Percentiles rank a stretch among this genome's conserved stretches.
These are phyloP conservation scores for Habropoda laboriosa DNA, from an alignment of 1,140 invertebrate species.

Conservation along the genomic window DNA sequence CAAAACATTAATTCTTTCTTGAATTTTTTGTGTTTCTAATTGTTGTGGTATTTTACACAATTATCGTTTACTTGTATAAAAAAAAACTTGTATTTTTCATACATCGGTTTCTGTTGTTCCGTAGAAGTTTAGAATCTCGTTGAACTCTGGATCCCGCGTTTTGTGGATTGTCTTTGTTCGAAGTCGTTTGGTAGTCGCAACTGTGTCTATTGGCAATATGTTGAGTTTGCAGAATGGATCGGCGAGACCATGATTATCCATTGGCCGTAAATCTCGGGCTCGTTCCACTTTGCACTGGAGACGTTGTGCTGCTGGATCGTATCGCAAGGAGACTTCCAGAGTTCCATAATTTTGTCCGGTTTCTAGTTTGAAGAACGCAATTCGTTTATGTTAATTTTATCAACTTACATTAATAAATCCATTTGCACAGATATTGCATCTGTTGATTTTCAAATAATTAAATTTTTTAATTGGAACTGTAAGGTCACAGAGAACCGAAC, in stretches of 20 bases:
- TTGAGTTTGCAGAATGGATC: slow-evolving; percentile 96
- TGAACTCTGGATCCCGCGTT: slow-evolving; percentile 96
- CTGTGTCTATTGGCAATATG: slow-evolving; percentile 87
- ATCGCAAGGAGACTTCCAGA: slow-evolving; percentile 90
- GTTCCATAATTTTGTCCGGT: slow-evolving; percentile 79
- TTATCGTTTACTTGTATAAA: slow-evolving; percentile 4
- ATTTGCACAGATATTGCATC: too few species aligned
- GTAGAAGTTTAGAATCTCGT: slow-evolving; percentile 95
- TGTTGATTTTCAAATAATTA: too few species aligned
- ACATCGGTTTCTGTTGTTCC: slow-evolving; percentile 92
- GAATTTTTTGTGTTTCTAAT: neutral
- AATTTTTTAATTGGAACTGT: too few species aligned
- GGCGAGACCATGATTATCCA: slow-evolving; percentile 94
- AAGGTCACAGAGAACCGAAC: too few species aligned
- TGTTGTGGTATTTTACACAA: neutral
- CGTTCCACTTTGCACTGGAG: slow-evolving; percentile 91
- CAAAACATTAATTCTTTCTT: slow-evolving; percentile 69
- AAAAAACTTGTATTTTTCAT: slow-evolving; percentile 33
- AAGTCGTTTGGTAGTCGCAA: slow-evolving; percentile 87
- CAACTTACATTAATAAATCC: neutral
- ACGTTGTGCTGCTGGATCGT: slow-evolving; percentile 88
- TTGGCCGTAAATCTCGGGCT: slow-evolving; percentile 89
- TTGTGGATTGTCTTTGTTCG: slow-evolving; percentile 95
- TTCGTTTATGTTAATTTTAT: neutral
- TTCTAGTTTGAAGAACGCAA: slow-evolving; percentile 40